Evolutionary conservation across 1,140 invertebrate species (phyloP).

Genomic region (Bombus waltoni): DNA sequence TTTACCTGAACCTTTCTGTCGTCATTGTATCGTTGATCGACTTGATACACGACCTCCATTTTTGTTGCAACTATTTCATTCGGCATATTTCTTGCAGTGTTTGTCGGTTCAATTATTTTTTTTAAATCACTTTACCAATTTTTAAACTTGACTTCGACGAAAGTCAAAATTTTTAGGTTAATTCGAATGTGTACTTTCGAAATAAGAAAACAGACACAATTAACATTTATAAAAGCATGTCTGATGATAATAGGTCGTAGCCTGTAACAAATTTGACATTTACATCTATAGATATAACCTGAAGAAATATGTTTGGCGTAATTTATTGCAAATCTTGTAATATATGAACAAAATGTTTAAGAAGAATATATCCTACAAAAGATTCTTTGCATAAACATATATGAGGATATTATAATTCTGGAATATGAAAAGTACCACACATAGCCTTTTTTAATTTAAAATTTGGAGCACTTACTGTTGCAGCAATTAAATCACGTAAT

Average conservation of each 20-base stretch:
- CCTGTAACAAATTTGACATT: constrained; percentile 47
- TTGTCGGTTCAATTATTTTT: constrained; percentile 13
- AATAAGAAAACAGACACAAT: not conserved
- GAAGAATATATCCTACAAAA: not conserved
- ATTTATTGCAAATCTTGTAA: not conserved
- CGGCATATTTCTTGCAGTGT: constrained; percentile 40
- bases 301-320: constrained; percentile 19
- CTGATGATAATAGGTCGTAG: constrained; percentile 40
- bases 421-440: not conserved
- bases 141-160: not conserved
- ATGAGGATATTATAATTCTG: constrained; percentile 10
- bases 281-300: constrained; percentile 43
- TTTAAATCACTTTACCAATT: not conserved
- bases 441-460: not conserved
- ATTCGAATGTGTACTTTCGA: constrained; percentile 15
- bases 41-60: constrained; percentile 49
- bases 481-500: constrained; percentile 30
- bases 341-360: not conserved
- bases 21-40: constrained; percentile 42
- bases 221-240: constrained; percentile 36
- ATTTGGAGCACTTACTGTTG: not conserved
- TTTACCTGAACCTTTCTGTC: constrained; percentile 35
- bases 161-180: constrained; percentile 28
- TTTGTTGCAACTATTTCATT: constrained; percentile 50
- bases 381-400: not conserved